phyloP scores from a whole-genome alignment of 1,140 invertebrate species.

The Notospermus geniculatus region DNA sequence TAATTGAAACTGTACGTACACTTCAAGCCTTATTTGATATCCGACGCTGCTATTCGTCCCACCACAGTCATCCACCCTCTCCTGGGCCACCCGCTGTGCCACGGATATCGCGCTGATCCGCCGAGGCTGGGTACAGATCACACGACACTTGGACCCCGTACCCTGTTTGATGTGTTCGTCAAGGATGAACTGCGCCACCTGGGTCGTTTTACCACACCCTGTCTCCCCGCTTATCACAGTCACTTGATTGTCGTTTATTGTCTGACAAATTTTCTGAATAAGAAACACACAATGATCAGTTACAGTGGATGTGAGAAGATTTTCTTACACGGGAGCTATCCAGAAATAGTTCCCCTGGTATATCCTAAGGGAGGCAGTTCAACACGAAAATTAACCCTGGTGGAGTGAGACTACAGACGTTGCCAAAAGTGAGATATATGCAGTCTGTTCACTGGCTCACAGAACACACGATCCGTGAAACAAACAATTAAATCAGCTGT shows the following conservation, averaged over 20 bases:
- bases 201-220: conserved; percentile 56
- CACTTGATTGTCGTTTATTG: conserved; percentile 41
- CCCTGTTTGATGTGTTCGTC: conserved; percentile 71
- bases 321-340: no score
- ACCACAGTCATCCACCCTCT: conserved; percentile 57
- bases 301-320: no score
- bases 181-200: conserved; percentile 83
- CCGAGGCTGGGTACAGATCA: conserved; percentile 88
- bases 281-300: no score
- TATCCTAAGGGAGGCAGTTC: no score
- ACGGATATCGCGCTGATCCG: conserved; percentile 84
- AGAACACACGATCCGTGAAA: no score
- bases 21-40: conserved; percentile 46
- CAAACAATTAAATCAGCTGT: no score
- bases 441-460: no score
- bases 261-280: conserved; percentile 44
- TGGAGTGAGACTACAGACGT: no score
- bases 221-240: conserved; percentile 54
- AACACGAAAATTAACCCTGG: neutral
- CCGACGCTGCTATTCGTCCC: conserved; percentile 58
- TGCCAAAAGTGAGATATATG: no score
- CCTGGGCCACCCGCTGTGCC: conserved; percentile 48
- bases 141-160: conserved; percentile 71
- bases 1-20: conserved; percentile 5
- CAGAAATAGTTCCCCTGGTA: no score